Percentiles rank a stretch among this genome's conserved stretches.
phyloP scores from a whole-genome alignment of 1,140 invertebrate genomes.

The Copidosoma floridanum region DNA sequence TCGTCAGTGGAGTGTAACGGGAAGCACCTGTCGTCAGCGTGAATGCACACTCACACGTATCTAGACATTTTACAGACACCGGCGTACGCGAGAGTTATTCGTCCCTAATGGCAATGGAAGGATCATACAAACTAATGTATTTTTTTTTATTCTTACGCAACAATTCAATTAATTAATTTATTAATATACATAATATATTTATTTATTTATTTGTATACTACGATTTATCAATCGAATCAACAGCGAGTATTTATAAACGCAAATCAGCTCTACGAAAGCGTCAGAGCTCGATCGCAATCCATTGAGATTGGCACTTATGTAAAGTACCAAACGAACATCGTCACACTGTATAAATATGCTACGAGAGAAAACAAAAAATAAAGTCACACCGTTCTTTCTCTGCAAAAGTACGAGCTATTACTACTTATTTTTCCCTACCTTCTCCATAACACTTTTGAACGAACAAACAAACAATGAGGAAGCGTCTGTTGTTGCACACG shows the following conservation, averaged over 20 bases:
- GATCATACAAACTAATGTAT: no score
- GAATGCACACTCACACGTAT: no score
- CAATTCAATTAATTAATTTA: conserved; percentile 17
- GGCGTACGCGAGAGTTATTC: no score
- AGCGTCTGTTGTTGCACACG: no score
- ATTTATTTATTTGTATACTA: conserved; percentile 1
- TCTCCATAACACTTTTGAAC: no score
- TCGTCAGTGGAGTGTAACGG: background rate
- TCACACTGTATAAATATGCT: background rate
- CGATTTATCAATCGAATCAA: background rate
- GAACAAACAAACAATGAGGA: no score
- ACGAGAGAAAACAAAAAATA: conserved; percentile 3
- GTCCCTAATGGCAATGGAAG: background rate
- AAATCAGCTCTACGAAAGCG: no score
- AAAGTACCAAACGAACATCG: background rate
- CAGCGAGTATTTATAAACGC: background rate
- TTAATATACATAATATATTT: conserved; percentile 21
- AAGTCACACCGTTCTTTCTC: conserved; percentile 6
- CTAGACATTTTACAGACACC: no score
- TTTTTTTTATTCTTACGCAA: background rate
- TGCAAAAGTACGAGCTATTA: background rate
- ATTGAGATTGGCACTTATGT: no score
- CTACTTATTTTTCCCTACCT: background rate
- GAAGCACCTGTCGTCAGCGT: background rate
- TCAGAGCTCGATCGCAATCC: no score